Evolutionary conservation across 1,140 invertebrate genomes (phyloP).

Genomic region (Eriosoma lanigerum): DNA sequence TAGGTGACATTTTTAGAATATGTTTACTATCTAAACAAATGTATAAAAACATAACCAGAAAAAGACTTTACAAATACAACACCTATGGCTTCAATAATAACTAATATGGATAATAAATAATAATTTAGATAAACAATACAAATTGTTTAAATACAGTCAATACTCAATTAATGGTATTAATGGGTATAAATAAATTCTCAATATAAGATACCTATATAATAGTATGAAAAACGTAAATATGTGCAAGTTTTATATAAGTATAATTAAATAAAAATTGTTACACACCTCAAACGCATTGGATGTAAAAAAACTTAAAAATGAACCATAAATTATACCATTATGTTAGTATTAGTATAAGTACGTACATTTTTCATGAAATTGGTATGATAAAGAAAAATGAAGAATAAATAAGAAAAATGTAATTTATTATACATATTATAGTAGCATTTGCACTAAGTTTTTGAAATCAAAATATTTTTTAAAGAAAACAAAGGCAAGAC

Average conservation of each 20-base stretch:
- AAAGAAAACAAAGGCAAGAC: too few species aligned
- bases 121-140: not conserved
- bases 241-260: not conserved
- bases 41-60: too few species aligned
- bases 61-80: too few species aligned
- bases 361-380: too few species aligned
- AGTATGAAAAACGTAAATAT: not conserved
- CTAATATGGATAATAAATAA: not conserved
- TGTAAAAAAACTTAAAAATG: not conserved
- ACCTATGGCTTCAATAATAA: too few species aligned
- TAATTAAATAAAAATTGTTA: not conserved
- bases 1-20: too few species aligned
- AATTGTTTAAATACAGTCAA: not conserved
- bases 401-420: too few species aligned
- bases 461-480: too few species aligned
- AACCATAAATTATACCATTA: not conserved
- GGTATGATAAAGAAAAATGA: too few species aligned
- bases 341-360: not conserved
- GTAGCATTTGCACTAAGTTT: too few species aligned
- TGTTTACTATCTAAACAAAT: too few species aligned
- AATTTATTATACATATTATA: too few species aligned
- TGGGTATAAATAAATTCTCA: not conserved
- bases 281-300: not conserved
- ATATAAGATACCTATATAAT: not conserved
- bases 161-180: not conserved